Percentiles rank a stretch among this genome's conserved stretches.
Evolutionary conservation across 2,888 invertebrate genomes (phyloP).

Genomic region (Mythimna pallens): DNA sequence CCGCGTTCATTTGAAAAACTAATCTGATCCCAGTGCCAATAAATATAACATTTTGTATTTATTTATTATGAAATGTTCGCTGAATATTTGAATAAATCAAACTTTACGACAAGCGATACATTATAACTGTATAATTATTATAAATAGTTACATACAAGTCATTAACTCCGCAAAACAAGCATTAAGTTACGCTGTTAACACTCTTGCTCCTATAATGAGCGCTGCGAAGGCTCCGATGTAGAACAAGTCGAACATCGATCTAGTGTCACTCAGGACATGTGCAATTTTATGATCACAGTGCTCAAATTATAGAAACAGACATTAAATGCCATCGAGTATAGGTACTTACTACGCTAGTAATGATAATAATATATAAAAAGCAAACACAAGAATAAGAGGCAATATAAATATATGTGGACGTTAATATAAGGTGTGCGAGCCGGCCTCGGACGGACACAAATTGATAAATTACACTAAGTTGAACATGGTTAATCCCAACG

Average conservation of each 20-base stretch:
- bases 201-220: constrained; percentile 23
- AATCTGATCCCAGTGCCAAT: constrained; percentile 53
- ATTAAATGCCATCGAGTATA: background rate
- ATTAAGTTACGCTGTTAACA: constrained; percentile 31
- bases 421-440: constrained; percentile 44
- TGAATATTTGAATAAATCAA: constrained; percentile 53
- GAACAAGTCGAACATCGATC: background rate
- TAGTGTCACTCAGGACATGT: background rate
- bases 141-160: constrained; percentile 29
- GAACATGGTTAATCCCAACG: constrained; percentile 82
- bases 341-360: constrained; percentile 2
- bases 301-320: background rate
- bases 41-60: constrained; percentile 50
- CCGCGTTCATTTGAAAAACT: constrained; percentile 60
- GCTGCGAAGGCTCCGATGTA: too few species aligned
- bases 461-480: constrained; percentile 84
- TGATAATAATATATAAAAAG: constrained; percentile 40
- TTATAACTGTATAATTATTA: constrained; percentile 42
- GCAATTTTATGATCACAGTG: background rate
- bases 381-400: constrained; percentile 35
- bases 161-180: constrained; percentile 38
- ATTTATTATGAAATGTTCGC: constrained; percentile 43
- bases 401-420: constrained; percentile 55
- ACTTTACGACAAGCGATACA: constrained; percentile 37
- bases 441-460: constrained; percentile 67